Percentiles rank a stretch among this genome's conserved stretches.
Conservation (phyloP, 2,113 vertebrate genomes). For the Galeopterus variegatus region DNA sequence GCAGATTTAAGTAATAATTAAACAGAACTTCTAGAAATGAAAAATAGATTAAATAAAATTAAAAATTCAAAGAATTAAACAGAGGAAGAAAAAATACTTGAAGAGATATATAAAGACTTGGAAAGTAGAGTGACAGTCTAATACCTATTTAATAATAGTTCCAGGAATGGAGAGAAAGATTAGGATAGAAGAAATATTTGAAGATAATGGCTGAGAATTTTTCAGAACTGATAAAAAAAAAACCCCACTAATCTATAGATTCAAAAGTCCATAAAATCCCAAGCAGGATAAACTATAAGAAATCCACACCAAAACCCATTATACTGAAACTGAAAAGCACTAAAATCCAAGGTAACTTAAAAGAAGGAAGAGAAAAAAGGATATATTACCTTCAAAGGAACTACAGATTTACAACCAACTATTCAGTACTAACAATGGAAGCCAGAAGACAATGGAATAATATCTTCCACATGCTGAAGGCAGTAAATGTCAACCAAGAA, state of each 20-base stretch:
- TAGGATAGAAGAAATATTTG: not conserved
- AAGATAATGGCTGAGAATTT: not conserved
- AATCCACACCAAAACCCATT: not conserved
- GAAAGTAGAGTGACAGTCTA: not conserved
- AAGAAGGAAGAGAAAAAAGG: not conserved
- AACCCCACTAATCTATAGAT: not conserved
- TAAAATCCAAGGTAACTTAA: not conserved
- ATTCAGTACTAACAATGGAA: not conserved
- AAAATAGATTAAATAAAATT: not conserved
- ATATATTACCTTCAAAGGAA: not conserved
- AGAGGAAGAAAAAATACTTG: not conserved
- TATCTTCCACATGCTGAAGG: not conserved
- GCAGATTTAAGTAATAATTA: not conserved
- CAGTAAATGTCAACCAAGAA: not conserved
- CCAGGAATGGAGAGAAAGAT: not conserved
- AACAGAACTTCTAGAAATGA: not conserved
- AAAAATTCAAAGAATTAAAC: not conserved
- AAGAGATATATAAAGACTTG: not conserved
- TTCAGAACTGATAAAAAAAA: not conserved
- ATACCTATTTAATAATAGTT: not conserved
- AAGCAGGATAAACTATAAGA: constrained; percentile 1
- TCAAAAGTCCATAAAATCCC: not conserved
- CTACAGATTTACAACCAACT: not conserved
- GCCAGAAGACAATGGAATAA: not conserved
- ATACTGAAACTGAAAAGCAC: not conserved